Evolutionary conservation across 2,888 invertebrate species (phyloP).

Genomic region (Cosmia pyralina): DNA sequence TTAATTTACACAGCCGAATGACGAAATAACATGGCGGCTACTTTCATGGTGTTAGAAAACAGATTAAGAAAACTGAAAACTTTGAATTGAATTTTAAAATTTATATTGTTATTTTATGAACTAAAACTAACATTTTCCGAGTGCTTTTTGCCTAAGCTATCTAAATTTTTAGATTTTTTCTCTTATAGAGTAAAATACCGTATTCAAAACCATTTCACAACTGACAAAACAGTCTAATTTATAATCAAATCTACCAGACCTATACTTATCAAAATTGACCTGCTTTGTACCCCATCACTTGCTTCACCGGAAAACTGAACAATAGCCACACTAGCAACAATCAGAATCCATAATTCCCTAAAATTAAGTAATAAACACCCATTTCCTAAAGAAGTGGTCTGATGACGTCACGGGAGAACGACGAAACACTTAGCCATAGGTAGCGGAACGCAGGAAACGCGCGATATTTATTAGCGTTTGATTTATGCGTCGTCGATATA

Average conservation of each 20-base stretch:
- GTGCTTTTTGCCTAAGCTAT: too few relatives aligned
- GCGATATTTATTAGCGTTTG: slow-evolving; percentile 87
- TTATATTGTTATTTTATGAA: too few relatives aligned
- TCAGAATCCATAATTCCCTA: slow-evolving; percentile 59
- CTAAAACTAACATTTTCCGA: too few relatives aligned
- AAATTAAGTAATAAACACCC: slow-evolving; percentile 65
- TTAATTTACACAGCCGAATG: too few relatives aligned
- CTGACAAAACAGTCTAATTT: slow-evolving; percentile 9
- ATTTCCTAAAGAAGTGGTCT: slow-evolving; percentile 63
- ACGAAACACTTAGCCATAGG: slow-evolving; percentile 56
- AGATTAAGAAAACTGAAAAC: too few relatives aligned
- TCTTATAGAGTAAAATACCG: too few relatives aligned
- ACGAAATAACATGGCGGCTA: too few relatives aligned
- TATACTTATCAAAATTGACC: slow-evolving; percentile 48
- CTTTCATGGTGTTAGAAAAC: too few relatives aligned
- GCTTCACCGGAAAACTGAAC: slow-evolving; percentile 55
- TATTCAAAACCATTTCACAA: slow-evolving; percentile 14
- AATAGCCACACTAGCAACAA: slow-evolving; percentile 51
- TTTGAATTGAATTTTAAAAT: too few relatives aligned
- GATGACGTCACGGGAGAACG: slow-evolving; percentile 61
- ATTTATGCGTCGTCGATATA: slow-evolving; percentile 86
- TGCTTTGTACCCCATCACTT: slow-evolving; percentile 18
- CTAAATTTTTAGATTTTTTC: too few relatives aligned
- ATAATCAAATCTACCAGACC: slow-evolving; percentile 25
- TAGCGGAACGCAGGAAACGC: slow-evolving; percentile 82